Evolutionary conservation across 2,797 vertebrate genomes (phyloP), one percentile per base, ranked within the genome.

Genomic region (Scomberomorus guttatus): DNA sequence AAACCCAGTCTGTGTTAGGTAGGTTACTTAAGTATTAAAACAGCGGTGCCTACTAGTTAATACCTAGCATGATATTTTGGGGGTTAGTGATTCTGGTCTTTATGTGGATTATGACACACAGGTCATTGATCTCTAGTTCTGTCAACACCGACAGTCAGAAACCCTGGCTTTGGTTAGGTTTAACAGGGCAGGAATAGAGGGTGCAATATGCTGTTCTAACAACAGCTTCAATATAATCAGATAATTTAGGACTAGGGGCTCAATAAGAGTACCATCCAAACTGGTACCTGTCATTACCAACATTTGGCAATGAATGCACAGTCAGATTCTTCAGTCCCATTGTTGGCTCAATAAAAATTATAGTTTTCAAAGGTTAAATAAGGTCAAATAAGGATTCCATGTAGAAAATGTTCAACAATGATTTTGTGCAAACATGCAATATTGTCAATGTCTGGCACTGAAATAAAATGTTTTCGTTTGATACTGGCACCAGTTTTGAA

Each of bases 81-180:
- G 22, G 32, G 48, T 39, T 17, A 44, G 75, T n/a, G 27, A 54
- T 60, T 64, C 15, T 3, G 37, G 32, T 44, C 46, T 72, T 39
- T 27, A 46, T 46, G 13, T 11, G 25, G 29, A 52, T 25, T 2
- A 80, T 77, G 60, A 72, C 74, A 84, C 50, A 37, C 37, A 59
- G 80, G 70, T 82, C 84, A 64, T n/a, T 72, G 81, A 87, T 75
- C 82, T 80, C 17, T 14, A 39, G 55, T 62, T 74, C 60, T 79
- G 80, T 78, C 81, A 83, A 86, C 72, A 72, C 22, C 18, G 55
- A 44, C 34, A n/a, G 25, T 34, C 58, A 66, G 27, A 67, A 57
- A 18, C 54, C 50, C 44, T 13, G 6, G 22, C 52, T 57, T 50
- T 60, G 22, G 39, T 9, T 42, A n/a, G 22, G 13, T 32, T 46